Conservation (phyloP, 2,113 vertebrate genomes). For the Gnathonemus longibarbis region DNA sequence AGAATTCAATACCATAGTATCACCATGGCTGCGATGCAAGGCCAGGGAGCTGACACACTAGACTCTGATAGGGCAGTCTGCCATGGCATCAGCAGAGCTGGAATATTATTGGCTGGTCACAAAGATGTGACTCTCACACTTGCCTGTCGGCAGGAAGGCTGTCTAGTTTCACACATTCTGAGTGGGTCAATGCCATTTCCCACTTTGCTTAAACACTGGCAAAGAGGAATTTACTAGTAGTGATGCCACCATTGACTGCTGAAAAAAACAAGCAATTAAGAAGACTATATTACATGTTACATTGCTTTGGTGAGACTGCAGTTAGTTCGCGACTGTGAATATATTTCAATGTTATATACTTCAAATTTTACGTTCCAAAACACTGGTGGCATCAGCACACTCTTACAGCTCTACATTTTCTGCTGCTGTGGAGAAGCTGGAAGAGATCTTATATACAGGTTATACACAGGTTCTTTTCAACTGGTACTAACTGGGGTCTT, state of each 20-base stretch:
- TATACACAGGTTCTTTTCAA: not conserved
- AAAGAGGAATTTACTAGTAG: not conserved
- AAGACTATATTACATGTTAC: not conserved
- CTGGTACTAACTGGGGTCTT: not conserved
- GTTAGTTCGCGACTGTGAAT: not conserved
- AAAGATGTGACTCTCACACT: not conserved
- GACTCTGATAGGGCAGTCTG: constrained; percentile 6
- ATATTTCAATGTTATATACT: not conserved
- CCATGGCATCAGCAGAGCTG: not conserved
- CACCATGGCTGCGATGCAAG: not conserved
- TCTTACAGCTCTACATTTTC: not conserved
- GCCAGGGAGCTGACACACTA: not conserved
- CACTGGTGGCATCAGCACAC: not conserved
- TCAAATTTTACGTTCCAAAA: not conserved
- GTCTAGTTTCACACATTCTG: constrained; percentile 7
- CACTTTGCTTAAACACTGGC: not conserved
- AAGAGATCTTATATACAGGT: not conserved
- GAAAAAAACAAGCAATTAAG: not conserved
- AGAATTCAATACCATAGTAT: not conserved
- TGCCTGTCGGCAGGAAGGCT: not conserved
- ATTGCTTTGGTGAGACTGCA: not conserved
- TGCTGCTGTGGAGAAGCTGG: not conserved
- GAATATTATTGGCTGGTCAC: not conserved
- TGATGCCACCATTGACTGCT: not conserved
- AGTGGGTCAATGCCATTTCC: not conserved